Evolutionary conservation across 2,797 vertebrate genomes (phyloP), one percentile per base, ranked within the genome.

Genomic region (Lutjanus campechanus): DNA sequence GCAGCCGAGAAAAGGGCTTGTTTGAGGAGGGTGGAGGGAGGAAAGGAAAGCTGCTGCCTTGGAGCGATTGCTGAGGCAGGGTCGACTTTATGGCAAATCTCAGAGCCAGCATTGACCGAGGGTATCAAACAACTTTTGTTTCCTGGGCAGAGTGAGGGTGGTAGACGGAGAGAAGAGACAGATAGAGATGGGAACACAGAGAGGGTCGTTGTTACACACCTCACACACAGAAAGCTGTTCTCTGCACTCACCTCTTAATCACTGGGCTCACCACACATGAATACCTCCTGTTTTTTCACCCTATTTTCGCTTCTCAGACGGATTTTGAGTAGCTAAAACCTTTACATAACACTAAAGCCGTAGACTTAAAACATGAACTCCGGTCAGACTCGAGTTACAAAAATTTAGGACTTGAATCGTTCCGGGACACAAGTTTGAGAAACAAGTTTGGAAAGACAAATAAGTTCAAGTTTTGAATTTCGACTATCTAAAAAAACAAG

Each of bases 1-100:
- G 88, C 85, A 88, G 88, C 69, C 2, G 25, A 75, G 86, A 92
- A 91, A 90, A 87, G 66, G 76, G 78, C 75, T 79, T 79, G 85
- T 88, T 85, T 76, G 47, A 77, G 66, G 63, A 81, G 49, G 41
- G 44, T n/a, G 49, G 41, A 36, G 53, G 50, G 22, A 13, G 46
- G 59, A n/a, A 40, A 17, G 46, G 17, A 61, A 75, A 69, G 58
- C 60, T 56, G 54, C 69, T 66, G 55, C 75, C 73, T 62, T 12
- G 67, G 79, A 88, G 86, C 72, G 83, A 20, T 36, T 54, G 69
- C 77, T 66, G 72, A 81, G 69, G 77, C 64, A 61, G n/a, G 54
- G 61, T 47, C 77, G 71, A 83, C 70, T 81, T 87, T 58, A 86
- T 66, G 83, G 80, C 62, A 77, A 79, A 76, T 84, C 61, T 80